phyloP scores from a whole-genome alignment of 2,113 vertebrate species.

The Dryoscopus gambensis region DNA sequence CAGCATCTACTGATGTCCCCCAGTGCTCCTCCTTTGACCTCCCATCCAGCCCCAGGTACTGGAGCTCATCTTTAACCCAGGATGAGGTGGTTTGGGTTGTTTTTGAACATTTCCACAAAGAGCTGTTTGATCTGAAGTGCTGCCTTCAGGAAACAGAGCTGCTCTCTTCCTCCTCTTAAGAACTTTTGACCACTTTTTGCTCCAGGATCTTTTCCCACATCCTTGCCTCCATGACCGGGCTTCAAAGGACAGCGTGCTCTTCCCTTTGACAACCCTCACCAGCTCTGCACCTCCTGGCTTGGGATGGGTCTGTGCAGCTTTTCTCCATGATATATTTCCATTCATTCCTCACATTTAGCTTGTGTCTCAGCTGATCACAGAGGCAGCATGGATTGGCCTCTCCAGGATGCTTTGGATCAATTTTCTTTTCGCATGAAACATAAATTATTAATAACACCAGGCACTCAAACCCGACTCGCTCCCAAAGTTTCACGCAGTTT shows the following conservation, averaged over 20 bases:
- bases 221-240: not conserved
- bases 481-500: not conserved
- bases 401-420: slow-evolving; percentile 43
- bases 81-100: not conserved
- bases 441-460: slow-evolving; percentile 10
- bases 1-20: not conserved
- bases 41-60: slow-evolving; percentile 18
- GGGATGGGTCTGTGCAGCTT: not conserved
- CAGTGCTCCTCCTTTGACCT: slow-evolving; percentile 12
- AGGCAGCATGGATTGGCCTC: slow-evolving; percentile 18
- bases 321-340: not conserved
- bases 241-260: not conserved
- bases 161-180: not conserved
- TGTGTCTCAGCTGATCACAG: slow-evolving; percentile 13
- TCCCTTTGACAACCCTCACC: not conserved
- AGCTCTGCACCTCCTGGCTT: not conserved
- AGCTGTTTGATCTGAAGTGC: slow-evolving; percentile 33
- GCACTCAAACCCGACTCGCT: not conserved
- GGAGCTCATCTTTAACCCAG: slow-evolving; percentile 24
- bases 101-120: slow-evolving; percentile 38
- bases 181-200: slow-evolving; percentile 45
- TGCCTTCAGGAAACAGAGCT: slow-evolving; percentile 40
- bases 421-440: not conserved
- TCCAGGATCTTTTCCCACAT: slow-evolving; percentile 32
- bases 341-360: not conserved